Percentiles rank a stretch among this genome's conserved stretches.
Conservation (phyloP, 1,140 invertebrate species). For the Lordiphosa stackelbergi region DNA sequence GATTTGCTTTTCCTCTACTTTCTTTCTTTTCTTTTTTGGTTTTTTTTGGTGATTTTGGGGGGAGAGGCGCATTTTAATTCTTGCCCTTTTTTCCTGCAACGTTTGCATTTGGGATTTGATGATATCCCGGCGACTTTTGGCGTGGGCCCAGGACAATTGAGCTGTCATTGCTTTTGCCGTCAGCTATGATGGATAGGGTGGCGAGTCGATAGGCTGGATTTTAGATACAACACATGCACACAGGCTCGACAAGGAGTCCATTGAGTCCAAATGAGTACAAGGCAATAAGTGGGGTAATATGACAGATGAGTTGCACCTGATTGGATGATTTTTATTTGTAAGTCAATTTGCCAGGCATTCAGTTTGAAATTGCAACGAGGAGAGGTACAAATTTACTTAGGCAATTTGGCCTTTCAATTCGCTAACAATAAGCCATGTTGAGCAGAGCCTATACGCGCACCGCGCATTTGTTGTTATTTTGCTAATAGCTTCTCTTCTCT, state of each 20-base stretch:
- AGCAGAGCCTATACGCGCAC: too few species aligned
- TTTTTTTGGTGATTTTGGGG: constrained; percentile 7
- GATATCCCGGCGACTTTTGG: constrained; percentile 33
- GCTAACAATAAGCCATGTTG: too few species aligned
- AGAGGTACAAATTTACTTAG: neutral
- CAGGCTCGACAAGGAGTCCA: neutral
- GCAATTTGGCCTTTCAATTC: too few species aligned
- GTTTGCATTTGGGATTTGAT: constrained; percentile 62
- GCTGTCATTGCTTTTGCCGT: constrained; percentile 34
- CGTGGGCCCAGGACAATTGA: constrained; percentile 41
- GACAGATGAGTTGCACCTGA: constrained; percentile 37
- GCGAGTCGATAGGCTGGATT: constrained; percentile 9
- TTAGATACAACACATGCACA: constrained; percentile 12
- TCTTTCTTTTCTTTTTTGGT: constrained; percentile 2
- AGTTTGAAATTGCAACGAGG: constrained; percentile 19
- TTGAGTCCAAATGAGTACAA: neutral
- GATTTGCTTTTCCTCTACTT: constrained; percentile 28
- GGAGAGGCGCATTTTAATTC: constrained; percentile 43
- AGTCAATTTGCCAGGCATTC: constrained; percentile 32
- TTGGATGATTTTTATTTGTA: constrained; percentile 2
- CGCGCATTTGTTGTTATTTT: too few species aligned
- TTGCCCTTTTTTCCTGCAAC: constrained; percentile 49
- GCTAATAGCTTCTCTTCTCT: too few species aligned
- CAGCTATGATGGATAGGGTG: constrained; percentile 52
- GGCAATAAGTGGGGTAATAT: constrained; percentile 31